A percentile compares a stretch with the other conserved stretches of the same genome.
Evolutionary conservation across 1,140 invertebrate species (phyloP).

Genomic region (Papilio xuthus): DNA sequence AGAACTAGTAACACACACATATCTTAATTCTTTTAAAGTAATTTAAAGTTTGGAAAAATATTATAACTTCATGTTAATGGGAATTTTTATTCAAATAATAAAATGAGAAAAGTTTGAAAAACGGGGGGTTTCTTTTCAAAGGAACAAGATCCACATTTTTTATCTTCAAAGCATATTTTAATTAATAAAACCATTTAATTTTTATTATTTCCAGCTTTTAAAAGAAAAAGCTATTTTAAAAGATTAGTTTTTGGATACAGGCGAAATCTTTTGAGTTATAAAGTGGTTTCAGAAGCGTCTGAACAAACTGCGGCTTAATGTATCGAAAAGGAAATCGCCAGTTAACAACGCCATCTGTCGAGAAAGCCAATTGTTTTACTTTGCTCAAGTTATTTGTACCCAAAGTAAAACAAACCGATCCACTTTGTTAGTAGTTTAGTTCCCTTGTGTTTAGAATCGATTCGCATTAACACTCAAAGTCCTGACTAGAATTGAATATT

Average conservation of each 20-base stretch:
- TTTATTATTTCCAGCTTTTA: background rate
- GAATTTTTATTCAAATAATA: background rate
- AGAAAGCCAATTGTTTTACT: background rate
- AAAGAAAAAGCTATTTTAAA: background rate
- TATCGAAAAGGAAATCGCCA: background rate
- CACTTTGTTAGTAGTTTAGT: background rate
- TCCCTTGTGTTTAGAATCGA: background rate
- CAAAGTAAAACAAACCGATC: slow-evolving; percentile 12
- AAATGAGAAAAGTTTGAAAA: slow-evolving; percentile 8
- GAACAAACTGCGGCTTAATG: background rate
- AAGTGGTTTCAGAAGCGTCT: background rate
- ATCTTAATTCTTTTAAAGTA: background rate
- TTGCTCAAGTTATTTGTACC: background rate
- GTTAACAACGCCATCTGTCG: slow-evolving; percentile 11
- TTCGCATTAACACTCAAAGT: background rate
- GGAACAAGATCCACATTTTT: background rate
- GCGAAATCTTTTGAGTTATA: background rate
- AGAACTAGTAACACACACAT: background rate
- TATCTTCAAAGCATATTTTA: background rate
- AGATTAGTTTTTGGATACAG: background rate
- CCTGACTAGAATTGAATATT: background rate
- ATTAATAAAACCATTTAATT: background rate
- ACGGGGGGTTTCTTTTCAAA: background rate
- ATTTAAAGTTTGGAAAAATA: background rate
- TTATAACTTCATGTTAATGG: background rate